Conservation (phyloP, 2,888 invertebrate species). For the Serrognathus titanus region DNA sequence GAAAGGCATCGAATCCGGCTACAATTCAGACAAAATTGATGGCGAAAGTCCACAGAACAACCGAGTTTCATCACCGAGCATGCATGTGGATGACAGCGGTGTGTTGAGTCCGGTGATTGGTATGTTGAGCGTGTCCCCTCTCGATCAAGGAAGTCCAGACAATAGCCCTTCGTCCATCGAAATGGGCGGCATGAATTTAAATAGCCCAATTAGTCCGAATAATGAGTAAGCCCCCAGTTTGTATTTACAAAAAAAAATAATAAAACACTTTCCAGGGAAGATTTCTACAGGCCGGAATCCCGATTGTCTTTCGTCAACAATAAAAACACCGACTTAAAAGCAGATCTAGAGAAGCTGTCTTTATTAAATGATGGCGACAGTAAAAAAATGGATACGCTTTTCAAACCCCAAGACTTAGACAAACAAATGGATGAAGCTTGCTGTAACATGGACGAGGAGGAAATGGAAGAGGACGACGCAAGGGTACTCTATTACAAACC, state of each 20-base stretch:
- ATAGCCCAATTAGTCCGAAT: slow-evolving; percentile 44
- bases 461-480: slow-evolving; percentile 34
- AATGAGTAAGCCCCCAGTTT: slow-evolving; percentile 36
- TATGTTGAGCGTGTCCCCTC: slow-evolving; percentile 36
- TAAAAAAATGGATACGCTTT: slow-evolving; percentile 27
- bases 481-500: too few relatives aligned
- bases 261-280: slow-evolving; percentile 23
- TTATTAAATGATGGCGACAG: slow-evolving; percentile 42
- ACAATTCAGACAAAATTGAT: slow-evolving; percentile 58
- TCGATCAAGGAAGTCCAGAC: slow-evolving; percentile 30
- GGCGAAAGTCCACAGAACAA: slow-evolving; percentile 43
- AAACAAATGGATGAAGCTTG: slow-evolving; percentile 33
- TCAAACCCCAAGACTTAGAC: slow-evolving; percentile 1
- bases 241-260: not conserved
- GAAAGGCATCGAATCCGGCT: slow-evolving; percentile 61
- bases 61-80: slow-evolving; percentile 35
- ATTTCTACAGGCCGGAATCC: slow-evolving; percentile 43
- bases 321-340: slow-evolving; percentile 43
- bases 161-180: slow-evolving; percentile 53
- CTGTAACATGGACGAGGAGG: slow-evolving; percentile 30
- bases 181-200: slow-evolving; percentile 56
- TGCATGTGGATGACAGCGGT: slow-evolving; percentile 41
- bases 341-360: slow-evolving; percentile 43
- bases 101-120: slow-evolving; percentile 41
- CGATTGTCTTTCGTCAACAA: slow-evolving; percentile 41